These are phyloP conservation scores for Chaenodraco wilsoni DNA, from an alignment of 2,797 vertebrate species.

Conservation along the genomic window DNA sequence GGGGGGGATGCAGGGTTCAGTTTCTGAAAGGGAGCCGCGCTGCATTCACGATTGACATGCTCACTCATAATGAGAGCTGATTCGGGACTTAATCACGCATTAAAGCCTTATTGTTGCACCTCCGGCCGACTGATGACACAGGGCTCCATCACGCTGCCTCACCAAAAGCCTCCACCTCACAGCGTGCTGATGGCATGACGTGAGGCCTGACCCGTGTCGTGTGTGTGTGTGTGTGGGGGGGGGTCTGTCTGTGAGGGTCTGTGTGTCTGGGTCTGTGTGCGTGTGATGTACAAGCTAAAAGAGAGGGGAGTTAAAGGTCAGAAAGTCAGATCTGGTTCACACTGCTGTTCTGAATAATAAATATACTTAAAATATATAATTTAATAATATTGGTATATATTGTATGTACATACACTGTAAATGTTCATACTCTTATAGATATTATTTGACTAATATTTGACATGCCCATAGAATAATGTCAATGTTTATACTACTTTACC, in stretches of 20 bases:
- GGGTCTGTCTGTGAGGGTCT: slow-evolving; percentile 5
- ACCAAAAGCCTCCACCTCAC: slow-evolving; percentile 43
- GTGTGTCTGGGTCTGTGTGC: slow-evolving; percentile 2
- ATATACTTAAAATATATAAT: too few relatives aligned
- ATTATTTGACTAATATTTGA: too few relatives aligned
- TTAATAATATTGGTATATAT: not conserved
- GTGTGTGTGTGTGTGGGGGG: slow-evolving; percentile 4
- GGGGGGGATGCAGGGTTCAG: slow-evolving; percentile 9
- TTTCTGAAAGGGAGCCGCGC: slow-evolving; percentile 31
- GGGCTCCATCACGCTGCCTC: slow-evolving; percentile 49
- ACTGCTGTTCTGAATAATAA: not conserved
- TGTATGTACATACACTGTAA: not conserved
- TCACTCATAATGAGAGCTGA: slow-evolving; percentile 67
- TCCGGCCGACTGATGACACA: slow-evolving; percentile 75
- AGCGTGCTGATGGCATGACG: slow-evolving; percentile 65
- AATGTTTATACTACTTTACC: too few relatives aligned
- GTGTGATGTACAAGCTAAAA: not conserved
- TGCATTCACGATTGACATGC: slow-evolving; percentile 51
- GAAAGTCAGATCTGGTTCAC: slow-evolving; percentile 27
- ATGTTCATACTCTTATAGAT: too few relatives aligned
- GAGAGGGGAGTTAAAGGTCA: slow-evolving; percentile 36
- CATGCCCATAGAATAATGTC: too few relatives aligned
- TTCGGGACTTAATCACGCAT: slow-evolving; percentile 70
- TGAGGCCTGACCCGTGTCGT: slow-evolving; percentile 49
- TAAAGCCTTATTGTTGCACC: slow-evolving; percentile 70